phyloP scores from a whole-genome alignment of 2,797 vertebrate genomes.

The Agapornis canus region DNA sequence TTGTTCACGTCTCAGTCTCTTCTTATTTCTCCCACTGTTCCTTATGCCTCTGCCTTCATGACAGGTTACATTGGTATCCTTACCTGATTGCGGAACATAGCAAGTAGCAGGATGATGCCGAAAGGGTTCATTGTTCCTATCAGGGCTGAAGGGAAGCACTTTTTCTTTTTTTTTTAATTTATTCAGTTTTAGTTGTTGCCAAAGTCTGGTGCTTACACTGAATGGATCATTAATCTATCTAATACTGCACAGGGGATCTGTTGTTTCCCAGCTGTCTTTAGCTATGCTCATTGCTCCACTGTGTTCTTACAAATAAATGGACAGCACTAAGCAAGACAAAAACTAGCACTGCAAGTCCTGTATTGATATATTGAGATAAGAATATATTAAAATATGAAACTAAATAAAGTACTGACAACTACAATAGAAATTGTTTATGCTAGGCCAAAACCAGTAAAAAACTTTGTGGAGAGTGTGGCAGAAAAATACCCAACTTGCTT shows the following conservation, averaged over 20 bases:
- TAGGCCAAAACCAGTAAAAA: background rate
- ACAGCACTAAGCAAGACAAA: background rate
- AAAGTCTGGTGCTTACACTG: background rate
- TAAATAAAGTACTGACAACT: background rate
- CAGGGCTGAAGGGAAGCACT: background rate
- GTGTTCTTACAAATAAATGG: background rate
- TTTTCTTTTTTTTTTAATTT: background rate
- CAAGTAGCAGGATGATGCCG: background rate
- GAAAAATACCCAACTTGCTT: background rate
- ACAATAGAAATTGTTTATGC: background rate
- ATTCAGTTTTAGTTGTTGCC: background rate
- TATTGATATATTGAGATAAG: background rate
- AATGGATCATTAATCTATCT: constrained; percentile 13
- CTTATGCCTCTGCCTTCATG: background rate
- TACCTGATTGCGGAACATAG: background rate
- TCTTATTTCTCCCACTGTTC: background rate
- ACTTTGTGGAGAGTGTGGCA: background rate
- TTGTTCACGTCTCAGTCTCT: background rate
- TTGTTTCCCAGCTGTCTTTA: constrained; percentile 13
- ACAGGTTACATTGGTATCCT: background rate
- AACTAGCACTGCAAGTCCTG: background rate
- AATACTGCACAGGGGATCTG: background rate
- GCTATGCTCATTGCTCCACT: background rate
- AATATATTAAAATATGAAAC: background rate
- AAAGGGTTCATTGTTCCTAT: background rate